phyloP scores from a whole-genome alignment of 2,113 vertebrate species.

The Lagopus leucura region DNA sequence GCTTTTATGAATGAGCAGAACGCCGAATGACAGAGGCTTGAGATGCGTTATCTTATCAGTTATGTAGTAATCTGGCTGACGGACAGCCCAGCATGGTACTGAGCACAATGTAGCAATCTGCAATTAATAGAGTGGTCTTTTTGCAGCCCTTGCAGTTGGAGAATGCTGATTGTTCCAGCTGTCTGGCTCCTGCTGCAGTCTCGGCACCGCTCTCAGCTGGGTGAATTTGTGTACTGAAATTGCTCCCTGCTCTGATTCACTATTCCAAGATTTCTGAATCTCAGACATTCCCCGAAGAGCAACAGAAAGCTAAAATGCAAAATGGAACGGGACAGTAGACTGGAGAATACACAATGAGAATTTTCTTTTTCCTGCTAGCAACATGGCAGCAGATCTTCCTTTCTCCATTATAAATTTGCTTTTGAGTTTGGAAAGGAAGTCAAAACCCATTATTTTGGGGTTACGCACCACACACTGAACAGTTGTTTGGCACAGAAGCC shows the following conservation, averaged over 20 bases:
- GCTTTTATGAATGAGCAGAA: background rate
- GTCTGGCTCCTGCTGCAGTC: background rate
- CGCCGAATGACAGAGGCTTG: background rate
- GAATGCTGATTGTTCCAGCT: background rate
- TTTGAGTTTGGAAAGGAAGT: background rate
- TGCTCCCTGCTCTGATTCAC: background rate
- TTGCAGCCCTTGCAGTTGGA: background rate
- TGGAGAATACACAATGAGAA: background rate
- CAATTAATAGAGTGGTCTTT: constrained; percentile 23
- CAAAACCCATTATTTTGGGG: background rate
- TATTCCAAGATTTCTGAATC: background rate
- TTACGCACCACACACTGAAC: background rate
- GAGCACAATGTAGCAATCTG: background rate
- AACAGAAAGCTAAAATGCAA: background rate
- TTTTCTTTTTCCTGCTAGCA: background rate
- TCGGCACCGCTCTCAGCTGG: fast-evolving
- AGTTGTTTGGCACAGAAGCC: background rate
- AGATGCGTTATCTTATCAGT: background rate
- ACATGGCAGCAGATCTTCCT: background rate
- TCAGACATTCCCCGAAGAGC: background rate
- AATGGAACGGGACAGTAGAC: background rate
- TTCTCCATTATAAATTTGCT: background rate
- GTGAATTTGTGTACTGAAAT: background rate
- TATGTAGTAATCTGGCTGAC: background rate
- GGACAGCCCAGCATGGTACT: background rate